Evolutionary conservation across 2,888 invertebrate genomes (phyloP).

Genomic region (Psococerastis gibbosa): DNA sequence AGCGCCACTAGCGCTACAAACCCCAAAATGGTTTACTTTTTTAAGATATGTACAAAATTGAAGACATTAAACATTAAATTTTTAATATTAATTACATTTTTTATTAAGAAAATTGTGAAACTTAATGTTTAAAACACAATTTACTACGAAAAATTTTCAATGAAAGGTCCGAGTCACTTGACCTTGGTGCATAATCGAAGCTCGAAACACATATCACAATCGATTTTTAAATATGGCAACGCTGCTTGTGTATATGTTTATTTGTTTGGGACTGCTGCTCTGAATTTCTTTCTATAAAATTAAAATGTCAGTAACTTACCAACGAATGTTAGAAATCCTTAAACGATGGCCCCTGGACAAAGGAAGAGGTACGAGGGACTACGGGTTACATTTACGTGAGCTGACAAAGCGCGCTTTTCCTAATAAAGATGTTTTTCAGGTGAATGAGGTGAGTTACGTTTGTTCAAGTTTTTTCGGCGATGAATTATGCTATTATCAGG

Average conservation of each 20-base stretch:
- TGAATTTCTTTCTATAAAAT: too few relatives aligned
- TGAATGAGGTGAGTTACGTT: background rate
- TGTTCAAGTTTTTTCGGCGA: background rate
- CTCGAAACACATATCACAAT: too few relatives aligned
- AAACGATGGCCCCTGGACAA: background rate
- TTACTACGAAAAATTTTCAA: too few relatives aligned
- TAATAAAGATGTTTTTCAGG: background rate
- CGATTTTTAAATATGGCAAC: background rate
- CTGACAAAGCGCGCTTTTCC: background rate
- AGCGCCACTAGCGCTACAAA: constrained; percentile 2
- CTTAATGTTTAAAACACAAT: too few relatives aligned
- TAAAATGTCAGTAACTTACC: background rate
- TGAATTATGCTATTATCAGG: too few relatives aligned
- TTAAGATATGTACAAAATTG: too few relatives aligned
- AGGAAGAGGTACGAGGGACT: background rate
- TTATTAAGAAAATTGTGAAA: too few relatives aligned
- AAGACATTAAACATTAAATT: too few relatives aligned
- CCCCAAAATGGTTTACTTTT: too few relatives aligned
- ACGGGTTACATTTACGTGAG: background rate
- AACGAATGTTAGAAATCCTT: background rate
- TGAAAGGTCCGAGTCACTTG: too few relatives aligned
- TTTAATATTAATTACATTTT: too few relatives aligned
- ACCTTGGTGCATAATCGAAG: too few relatives aligned
- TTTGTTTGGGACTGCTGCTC: background rate
- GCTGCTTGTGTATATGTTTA: background rate